Base-by-base conservation (phyloP, 1,140 invertebrate genomes). In the Agrypnia vestita region DNA sequence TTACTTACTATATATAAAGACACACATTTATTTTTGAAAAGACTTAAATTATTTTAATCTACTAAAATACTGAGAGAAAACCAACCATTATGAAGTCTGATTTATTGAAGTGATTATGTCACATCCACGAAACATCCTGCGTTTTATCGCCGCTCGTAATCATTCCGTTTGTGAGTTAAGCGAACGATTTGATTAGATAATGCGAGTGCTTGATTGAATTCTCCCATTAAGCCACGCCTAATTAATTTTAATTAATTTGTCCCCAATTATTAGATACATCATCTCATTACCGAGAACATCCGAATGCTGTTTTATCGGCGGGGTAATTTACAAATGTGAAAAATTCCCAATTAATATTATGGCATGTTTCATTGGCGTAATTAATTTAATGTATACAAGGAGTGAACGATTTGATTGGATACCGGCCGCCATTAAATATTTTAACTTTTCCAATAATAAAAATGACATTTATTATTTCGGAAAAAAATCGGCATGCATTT, bases 401-500 rank as follows among this genome's bases (percentile, higher is more conserved):
- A 35, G 25, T 35, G 25, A 35, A 10, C 17, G 17, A 11, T 11
- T 21, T 11, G 53, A 15, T 17, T 56, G 15, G 53, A 59, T 21
- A 21, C 17, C 15, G 21, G 21, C 55, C 17, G 21, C 55, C 11
- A 11, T 21, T 19, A 19, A 19, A 25, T 8, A 56, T 11, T 43
- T 69, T 25, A 62, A 62, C 6, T 51, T 47, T 51, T 55, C 47
- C n/a, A 56, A 69, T 67, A 67, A 82, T 75, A 78, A 75, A 78
- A 73, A 56, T 75, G 76, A 82, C 71, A 75, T 82, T 78, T 82
- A 82, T 82, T 82, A 75, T 53, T 71, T 19, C 11, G 15, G 8
- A 19, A 44, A 47, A 62, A 69, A 78, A 78, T 82, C 76, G 46
- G 47, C 76, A 47, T 81, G 80, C 75, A 77, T 72, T 72, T 62